A percentile compares a stretch with the other conserved stretches of the same genome.
phyloP scores from a whole-genome alignment of 2,797 vertebrate species.

The Octomys mimax region DNA sequence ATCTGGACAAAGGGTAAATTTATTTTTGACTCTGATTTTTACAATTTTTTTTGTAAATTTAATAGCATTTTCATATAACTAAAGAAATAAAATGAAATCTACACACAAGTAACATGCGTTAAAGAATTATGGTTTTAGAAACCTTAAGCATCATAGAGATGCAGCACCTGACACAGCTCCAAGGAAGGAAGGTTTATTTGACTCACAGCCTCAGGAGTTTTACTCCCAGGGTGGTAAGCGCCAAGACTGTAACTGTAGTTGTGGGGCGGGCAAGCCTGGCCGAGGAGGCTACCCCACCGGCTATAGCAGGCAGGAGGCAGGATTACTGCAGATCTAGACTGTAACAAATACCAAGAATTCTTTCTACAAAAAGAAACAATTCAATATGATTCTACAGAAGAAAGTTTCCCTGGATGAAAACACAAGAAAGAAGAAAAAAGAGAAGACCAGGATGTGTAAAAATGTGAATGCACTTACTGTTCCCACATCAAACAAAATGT shows the following conservation, averaged over 20 bases:
- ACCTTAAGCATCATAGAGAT: neutral
- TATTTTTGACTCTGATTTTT: neutral
- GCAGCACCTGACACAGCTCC: neutral
- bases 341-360: neutral
- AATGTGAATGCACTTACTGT: neutral
- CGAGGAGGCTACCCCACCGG: neutral
- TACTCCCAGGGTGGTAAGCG: neutral
- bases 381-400: neutral
- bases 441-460: neutral
- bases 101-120: neutral
- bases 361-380: constrained; percentile 19
- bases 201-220: neutral
- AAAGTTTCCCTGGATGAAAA: neutral
- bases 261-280: neutral
- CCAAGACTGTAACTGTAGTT: neutral
- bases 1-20: neutral
- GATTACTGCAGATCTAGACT: neutral
- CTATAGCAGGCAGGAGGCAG: neutral
- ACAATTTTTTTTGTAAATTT: neutral
- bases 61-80: neutral
- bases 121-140: neutral
- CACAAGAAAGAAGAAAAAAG: neutral
- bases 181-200: neutral
- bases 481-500: neutral
- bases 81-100: neutral